These are phyloP conservation scores for Coleophora flavipennella DNA, from an alignment of 2,888 invertebrate species.

Conservation along the genomic window DNA sequence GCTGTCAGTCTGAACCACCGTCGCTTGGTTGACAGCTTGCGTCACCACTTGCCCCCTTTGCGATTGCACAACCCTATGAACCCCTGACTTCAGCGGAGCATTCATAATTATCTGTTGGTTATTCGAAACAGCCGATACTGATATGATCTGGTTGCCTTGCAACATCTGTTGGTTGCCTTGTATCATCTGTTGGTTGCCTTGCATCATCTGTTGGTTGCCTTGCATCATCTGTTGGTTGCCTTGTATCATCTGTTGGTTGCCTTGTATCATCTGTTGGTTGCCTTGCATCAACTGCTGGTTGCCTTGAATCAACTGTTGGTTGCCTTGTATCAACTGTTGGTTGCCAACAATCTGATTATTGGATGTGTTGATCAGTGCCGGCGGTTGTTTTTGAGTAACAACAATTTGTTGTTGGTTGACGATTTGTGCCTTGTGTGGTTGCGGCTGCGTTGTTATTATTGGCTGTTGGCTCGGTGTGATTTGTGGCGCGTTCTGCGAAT, in stretches of 20 bases:
- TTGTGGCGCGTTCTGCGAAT: conserved; percentile 51
- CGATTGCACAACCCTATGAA: conserved; percentile 45
- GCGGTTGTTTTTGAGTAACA: conserved; percentile 57
- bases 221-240: conserved; percentile 22
- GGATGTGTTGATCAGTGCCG: conserved; percentile 44
- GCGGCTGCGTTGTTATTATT: conserved; percentile 61
- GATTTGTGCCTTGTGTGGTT: conserved; percentile 69
- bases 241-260: conserved; percentile 25
- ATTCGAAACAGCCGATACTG: conserved; percentile 45
- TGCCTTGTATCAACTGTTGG: conserved; percentile 24
- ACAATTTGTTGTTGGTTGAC: conserved; percentile 54
- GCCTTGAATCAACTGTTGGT: conserved; percentile 27
- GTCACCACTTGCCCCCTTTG: conserved; percentile 38
- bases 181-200: conserved; percentile 24
- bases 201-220: conserved; percentile 24
- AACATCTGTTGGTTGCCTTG: conserved; percentile 25
- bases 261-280: conserved; percentile 24
- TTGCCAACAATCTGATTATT: conserved; percentile 34
- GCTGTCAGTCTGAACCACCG: conserved; percentile 28
- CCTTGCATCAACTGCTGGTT: conserved; percentile 19
- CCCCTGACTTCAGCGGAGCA: conserved; percentile 41
- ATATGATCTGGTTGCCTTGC: conserved; percentile 41
- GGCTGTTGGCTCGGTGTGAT: conserved; percentile 63
- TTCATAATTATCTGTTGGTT: conserved; percentile 61
- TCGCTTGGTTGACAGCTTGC: conserved; percentile 22